These are phyloP conservation scores for crab-eating macaque (Macaca fascicularis) DNA, from an alignment of 2,113 vertebrate genomes.

Conservation along the genomic window DNA sequence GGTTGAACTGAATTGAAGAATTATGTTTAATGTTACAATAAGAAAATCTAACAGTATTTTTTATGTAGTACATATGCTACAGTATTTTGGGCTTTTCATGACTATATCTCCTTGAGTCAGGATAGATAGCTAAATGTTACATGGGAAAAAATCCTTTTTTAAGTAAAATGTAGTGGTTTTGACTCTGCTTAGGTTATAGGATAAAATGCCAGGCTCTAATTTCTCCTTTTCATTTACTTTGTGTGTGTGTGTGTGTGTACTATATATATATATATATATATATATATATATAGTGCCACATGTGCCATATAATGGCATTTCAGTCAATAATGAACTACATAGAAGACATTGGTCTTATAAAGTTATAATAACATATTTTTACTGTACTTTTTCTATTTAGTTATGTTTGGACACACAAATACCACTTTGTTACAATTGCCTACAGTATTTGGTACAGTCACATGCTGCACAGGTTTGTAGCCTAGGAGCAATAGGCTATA, in stretches of 20 bases:
- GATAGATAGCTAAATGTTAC: neutral
- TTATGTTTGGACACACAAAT: neutral
- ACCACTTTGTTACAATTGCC: neutral
- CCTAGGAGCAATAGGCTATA: neutral
- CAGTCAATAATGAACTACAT: neutral
- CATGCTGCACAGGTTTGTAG: neutral
- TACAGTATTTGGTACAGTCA: neutral
- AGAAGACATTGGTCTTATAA: neutral
- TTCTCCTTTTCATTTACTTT: neutral
- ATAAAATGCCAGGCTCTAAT: neutral
- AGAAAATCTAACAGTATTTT: too few species aligned
- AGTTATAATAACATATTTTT: neutral
- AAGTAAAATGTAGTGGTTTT: neutral
- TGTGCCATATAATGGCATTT: neutral
- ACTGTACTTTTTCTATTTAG: neutral
- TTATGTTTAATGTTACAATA: too few species aligned
- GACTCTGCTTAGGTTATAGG: neutral
- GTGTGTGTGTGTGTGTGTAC: neutral
- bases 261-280: neutral
- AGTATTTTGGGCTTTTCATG: neutral
- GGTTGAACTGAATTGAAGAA: too few species aligned
- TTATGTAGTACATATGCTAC: neutral
- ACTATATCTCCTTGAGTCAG: neutral
- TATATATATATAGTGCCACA: neutral
- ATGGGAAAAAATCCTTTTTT: neutral